Evolutionary conservation across 2,888 invertebrate species (phyloP), one percentile per base, ranked within the genome.

Genomic region (Catocala nupta): DNA sequence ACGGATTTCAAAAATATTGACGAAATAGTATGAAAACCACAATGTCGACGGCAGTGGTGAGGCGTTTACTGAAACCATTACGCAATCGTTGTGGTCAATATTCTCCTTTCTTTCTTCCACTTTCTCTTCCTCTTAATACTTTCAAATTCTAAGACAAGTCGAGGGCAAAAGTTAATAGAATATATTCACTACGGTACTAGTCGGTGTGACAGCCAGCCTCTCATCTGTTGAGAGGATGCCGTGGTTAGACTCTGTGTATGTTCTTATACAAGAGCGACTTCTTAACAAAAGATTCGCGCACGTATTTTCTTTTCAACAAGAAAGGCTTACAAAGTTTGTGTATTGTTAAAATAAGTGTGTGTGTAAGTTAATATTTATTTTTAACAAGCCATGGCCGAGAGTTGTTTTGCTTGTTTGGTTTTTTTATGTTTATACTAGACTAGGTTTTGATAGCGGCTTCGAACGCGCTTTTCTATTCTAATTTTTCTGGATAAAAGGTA

Each of bases 261-360:
- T 78, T 75, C 76, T 81, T 81, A 84, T 85, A 81, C 86, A 86
- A 85, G 85, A 77, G 75, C 68, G 64, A 63, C 63, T 73, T 70
- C 77, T 82, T 77, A 80, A 89, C 87, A 89, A 89, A 88, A 85
- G 86, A 85, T 71, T 79, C 71, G 53, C 67, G 56, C 64, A 66
- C 65, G 58, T 59, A 69, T 77, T 74, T 72, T 73, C 66, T 68
- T 71, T 64, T 63, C 59, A 67, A 73, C 64, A 65, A 65, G 61
- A 68, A 74, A 74, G 44, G 16, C 73, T 73, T 71, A 61, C 60
- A 65, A 75, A 80, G 65, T 77, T 72, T 69, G 55, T 56, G 65
- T 60, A 68, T 70, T 75, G 68, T 72, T 68, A 51, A 63, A 68
- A 70, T 49, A 43, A 25, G 25, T 55, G 56, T 36, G 33, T n/a